Conservation (phyloP, 1,140 invertebrate species). For the Amphibalanus amphitrite region DNA sequence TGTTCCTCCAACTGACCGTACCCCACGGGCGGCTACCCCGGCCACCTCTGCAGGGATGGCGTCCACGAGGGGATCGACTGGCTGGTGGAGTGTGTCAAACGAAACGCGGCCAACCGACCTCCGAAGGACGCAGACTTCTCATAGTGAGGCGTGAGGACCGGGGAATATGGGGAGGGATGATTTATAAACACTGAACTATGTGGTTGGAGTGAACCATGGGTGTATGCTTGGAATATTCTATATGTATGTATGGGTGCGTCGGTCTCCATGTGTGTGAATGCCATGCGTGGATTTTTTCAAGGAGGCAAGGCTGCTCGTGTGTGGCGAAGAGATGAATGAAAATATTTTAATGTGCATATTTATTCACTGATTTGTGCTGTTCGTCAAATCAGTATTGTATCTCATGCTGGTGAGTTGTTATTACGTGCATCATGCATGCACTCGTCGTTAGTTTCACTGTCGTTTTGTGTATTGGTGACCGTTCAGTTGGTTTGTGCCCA, state of each 20-base stretch:
- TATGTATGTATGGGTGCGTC: neutral
- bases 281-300: neutral
- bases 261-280: neutral
- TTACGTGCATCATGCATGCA: neutral
- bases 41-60: slow-evolving; percentile 48
- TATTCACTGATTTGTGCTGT: neutral
- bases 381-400: neutral
- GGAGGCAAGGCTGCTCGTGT: neutral
- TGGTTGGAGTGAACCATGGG: neutral
- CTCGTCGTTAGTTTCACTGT: neutral
- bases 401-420: neutral
- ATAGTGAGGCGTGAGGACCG: neutral
- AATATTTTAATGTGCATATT: neutral
- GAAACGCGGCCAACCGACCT: slow-evolving; percentile 65
- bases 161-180: neutral
- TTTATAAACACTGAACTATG: too few relatives aligned
- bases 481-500: too few relatives aligned
- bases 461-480: neutral
- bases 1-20: too few relatives aligned
- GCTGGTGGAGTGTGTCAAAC: slow-evolving; percentile 82
- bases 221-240: neutral
- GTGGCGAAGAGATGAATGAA: too few relatives aligned
- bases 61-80: slow-evolving; percentile 88
- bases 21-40: too few relatives aligned
- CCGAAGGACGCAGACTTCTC: slow-evolving; percentile 54